Evolutionary conservation across 2,797 vertebrate genomes (phyloP), one percentile per base, ranked within the genome.

Genomic region (Sebastes hopkinsi): DNA sequence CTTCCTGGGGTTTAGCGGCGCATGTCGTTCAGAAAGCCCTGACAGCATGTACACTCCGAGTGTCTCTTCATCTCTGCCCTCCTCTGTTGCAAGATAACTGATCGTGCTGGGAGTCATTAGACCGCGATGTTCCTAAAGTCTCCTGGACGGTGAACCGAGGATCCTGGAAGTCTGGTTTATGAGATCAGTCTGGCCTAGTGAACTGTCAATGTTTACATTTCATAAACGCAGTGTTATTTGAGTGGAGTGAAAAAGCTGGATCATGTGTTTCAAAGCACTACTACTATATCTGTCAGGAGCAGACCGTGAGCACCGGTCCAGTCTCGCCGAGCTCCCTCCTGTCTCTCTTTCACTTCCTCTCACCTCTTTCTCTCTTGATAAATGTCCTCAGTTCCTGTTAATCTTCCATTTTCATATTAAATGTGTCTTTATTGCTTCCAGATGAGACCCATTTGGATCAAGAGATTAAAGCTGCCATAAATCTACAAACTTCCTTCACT

Each of bases 171-270:
- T 87, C 82, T 78, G 86, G 67, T 92, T 94, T 88, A 88, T 92
- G 92, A 92, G 91, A 92, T 91, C 85, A 83, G 67, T 89, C 78
- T 93, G 92, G 93, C 92, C 89, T 83, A 60, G 79, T 92, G 92
- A 94, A 91, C 91, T 86, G 92, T 95, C 92, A 87, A 71, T 96
- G 94, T 96, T 96, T 94, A 91, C 86, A 72, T 96, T 95, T 96
- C 94, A 95, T 95, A 94, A 95, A 92, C 72, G 61, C 83, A 13
- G 70, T 94, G 93, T 95, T 96, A 90, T 95, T 94, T 82, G 84
- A 94, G 89, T 82, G 73, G 59, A 89, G 83, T 73, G 70, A 86
- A 92, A 92, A 89, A 84, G 54, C 87, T 71, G 87, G 89, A 91
- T 93, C 84, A 54, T 91, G 86, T 91, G 89, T 93, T 94, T 92